A percentile compares a stretch with the other conserved stretches of the same genome.
These are phyloP conservation scores for Microctenopoma stevenorrisi DNA, from an alignment of 2,797 vertebrate species.

Conservation along the genomic window DNA sequence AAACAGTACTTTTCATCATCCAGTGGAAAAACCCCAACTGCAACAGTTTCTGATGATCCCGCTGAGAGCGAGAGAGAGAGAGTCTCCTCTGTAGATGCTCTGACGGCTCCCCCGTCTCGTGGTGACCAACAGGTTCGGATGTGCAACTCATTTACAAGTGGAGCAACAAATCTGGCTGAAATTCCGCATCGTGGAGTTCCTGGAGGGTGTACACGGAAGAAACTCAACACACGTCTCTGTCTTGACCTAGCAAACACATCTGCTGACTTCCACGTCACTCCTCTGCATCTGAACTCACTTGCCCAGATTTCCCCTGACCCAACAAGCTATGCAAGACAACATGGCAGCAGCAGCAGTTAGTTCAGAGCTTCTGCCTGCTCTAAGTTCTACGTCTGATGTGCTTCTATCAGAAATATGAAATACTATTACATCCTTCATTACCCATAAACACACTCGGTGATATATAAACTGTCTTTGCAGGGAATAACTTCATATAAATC, in stretches of 20 bases:
- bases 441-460: constrained; percentile 8
- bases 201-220: constrained; percentile 46
- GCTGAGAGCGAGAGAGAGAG: constrained; percentile 7
- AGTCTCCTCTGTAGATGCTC: constrained; percentile 61
- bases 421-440: constrained; percentile 8
- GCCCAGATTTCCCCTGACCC: constrained; percentile 57
- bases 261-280: constrained; percentile 58
- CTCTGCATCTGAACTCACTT: constrained; percentile 43
- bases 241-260: constrained; percentile 77
- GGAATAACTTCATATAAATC: too few species aligned
- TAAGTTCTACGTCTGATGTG: not conserved
- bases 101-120: constrained; percentile 20
- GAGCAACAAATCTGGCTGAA: constrained; percentile 29
- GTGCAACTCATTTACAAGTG: constrained; percentile 26
- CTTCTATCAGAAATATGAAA: constrained; percentile 14
- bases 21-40: constrained; percentile 72
- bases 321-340: constrained; percentile 63
- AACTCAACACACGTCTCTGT: constrained; percentile 55
- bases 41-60: constrained; percentile 34
- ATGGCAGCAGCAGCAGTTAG: constrained; percentile 49
- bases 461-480: not conserved
- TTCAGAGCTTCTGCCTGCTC: constrained; percentile 38
- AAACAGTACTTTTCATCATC: constrained; percentile 25
- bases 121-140: constrained; percentile 26
- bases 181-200: constrained; percentile 47